These are phyloP conservation scores for Paradoxurus hermaphroditus DNA, from an alignment of 2,113 vertebrate species.

Conservation along the genomic window DNA sequence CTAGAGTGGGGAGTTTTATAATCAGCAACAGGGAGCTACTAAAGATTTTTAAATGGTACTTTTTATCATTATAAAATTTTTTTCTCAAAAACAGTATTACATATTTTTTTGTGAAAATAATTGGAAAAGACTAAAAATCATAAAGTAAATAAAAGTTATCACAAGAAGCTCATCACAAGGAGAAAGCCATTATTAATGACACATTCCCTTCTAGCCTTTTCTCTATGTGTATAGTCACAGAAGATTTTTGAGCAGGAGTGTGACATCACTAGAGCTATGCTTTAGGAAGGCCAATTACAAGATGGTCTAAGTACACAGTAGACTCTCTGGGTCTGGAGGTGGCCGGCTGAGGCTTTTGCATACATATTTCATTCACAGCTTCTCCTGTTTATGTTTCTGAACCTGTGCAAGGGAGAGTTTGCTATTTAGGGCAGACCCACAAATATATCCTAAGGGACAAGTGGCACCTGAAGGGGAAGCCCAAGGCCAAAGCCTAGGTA, in stretches of 20 bases:
- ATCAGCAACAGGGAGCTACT: background rate
- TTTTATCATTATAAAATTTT: constrained; percentile 18
- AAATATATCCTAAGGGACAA: background rate
- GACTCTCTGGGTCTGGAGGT: background rate
- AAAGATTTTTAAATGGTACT: background rate
- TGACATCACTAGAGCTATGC: background rate
- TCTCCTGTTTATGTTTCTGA: background rate
- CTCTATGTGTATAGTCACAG: background rate
- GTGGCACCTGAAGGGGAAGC: background rate
- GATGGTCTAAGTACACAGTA: background rate
- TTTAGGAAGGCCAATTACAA: background rate
- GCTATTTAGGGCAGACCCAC: background rate
- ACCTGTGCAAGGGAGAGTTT: background rate
- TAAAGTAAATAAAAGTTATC: background rate
- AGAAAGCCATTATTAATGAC: background rate
- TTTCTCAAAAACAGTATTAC: background rate
- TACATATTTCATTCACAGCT: background rate
- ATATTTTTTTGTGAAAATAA: background rate
- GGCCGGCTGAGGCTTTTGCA: background rate
- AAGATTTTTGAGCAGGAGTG: background rate
- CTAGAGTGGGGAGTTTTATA: background rate
- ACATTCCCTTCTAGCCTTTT: background rate
- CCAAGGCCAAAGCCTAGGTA: background rate
- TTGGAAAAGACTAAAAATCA: background rate
- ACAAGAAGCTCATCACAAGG: background rate